phyloP scores from a whole-genome alignment of 2,113 vertebrate genomes.

The Scopus umbretta region DNA sequence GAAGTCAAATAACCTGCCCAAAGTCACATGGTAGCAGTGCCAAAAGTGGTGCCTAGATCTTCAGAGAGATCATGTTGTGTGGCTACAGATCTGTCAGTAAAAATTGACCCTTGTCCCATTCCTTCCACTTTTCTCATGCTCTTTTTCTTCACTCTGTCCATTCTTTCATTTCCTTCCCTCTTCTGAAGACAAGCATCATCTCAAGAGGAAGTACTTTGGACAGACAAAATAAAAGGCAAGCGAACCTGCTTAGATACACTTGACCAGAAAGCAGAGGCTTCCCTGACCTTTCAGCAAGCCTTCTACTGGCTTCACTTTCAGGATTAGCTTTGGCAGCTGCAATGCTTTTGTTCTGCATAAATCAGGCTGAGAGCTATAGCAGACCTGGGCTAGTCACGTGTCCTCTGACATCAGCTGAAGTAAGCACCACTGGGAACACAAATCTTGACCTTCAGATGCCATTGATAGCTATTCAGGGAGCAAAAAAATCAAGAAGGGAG shows the following conservation, averaged over 20 bases:
- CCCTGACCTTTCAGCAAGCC: not conserved
- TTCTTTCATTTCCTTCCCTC: not conserved
- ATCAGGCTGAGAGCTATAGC: not conserved
- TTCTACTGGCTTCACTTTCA: not conserved
- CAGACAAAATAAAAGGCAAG: not conserved
- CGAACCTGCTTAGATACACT: fast-evolving
- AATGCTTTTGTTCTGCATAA: not conserved
- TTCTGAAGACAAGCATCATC: not conserved
- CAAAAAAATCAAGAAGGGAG: not conserved
- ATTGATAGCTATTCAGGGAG: not conserved
- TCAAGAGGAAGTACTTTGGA: not conserved
- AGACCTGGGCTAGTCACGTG: not conserved
- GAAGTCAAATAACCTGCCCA: not conserved
- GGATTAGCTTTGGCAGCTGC: not conserved
- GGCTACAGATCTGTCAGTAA: not conserved
- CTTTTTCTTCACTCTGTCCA: not conserved
- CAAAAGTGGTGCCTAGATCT: not conserved
- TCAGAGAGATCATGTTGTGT: no score
- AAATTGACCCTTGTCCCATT: not conserved
- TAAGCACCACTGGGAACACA: not conserved
- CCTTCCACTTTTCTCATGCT: not conserved
- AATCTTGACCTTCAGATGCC: not conserved
- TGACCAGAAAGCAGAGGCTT: not conserved
- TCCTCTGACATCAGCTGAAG: not conserved
- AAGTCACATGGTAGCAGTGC: not conserved